Conservation (phyloP, 2,888 invertebrate genomes). For the Coecobrya sp. region DNA sequence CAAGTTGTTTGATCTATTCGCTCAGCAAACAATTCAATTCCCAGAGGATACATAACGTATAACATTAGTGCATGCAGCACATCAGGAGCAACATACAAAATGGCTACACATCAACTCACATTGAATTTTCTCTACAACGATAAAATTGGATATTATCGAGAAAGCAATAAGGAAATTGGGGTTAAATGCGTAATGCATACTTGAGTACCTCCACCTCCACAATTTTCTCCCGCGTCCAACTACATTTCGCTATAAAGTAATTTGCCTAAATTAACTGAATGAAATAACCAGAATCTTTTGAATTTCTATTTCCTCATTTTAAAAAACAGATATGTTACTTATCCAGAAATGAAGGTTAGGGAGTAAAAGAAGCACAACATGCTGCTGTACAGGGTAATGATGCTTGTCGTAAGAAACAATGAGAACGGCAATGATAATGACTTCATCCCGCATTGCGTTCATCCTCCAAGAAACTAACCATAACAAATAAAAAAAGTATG, state of each 20-base stretch:
- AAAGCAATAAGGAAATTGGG: not conserved
- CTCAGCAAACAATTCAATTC: not conserved
- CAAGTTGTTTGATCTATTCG: not conserved
- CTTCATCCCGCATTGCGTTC: too few species aligned
- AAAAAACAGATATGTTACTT: not conserved
- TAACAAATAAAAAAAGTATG: not conserved
- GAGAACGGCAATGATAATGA: not conserved
- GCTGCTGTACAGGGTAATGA: not conserved
- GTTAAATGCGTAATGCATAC: not conserved
- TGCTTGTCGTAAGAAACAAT: not conserved
- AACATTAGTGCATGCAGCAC: not conserved
- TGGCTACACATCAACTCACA: too few species aligned
- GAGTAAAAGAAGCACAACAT: not conserved
- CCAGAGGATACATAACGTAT: not conserved
- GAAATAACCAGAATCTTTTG: conserved; percentile 8
- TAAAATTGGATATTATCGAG: not conserved
- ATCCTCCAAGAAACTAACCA: not conserved
- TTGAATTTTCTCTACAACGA: too few species aligned
- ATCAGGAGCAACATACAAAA: not conserved
- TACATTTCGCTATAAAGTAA: not conserved
- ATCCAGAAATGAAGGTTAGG: not conserved
- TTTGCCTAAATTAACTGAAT: conserved; percentile 21
- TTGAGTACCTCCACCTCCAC: not conserved
- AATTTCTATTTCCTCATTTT: not conserved
- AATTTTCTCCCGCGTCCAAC: not conserved